Evolutionary conservation across 2,797 vertebrate species (phyloP).

Genomic region (Amniataba percoides): DNA sequence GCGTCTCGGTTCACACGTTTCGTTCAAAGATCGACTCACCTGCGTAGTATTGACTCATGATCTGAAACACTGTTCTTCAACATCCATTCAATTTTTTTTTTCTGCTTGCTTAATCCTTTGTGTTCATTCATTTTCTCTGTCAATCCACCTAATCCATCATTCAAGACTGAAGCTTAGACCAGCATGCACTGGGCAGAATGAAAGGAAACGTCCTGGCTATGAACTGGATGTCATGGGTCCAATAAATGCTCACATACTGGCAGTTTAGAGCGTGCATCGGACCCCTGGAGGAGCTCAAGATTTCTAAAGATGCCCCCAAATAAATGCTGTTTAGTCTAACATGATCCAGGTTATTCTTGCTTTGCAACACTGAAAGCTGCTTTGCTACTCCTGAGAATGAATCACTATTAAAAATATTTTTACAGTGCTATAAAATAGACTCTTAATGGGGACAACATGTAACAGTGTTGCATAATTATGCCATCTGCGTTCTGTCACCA

Average conservation of each 20-base stretch:
- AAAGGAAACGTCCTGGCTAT: not conserved
- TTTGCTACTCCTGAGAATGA: not conserved
- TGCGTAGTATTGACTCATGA: not conserved
- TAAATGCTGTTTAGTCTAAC: not conserved
- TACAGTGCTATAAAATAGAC: not conserved
- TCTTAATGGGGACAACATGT: not conserved
- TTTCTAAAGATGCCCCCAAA: not conserved
- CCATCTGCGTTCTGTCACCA: not conserved
- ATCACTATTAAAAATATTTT: conserved; percentile 5
- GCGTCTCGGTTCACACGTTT: not conserved
- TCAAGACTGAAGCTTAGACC: conserved; percentile 17
- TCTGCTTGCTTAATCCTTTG: conserved; percentile 33
- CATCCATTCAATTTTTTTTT: conserved; percentile 4
- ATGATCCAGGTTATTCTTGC: not conserved
- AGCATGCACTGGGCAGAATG: conserved; percentile 22
- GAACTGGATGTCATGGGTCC: not conserved
- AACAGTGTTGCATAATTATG: not conserved
- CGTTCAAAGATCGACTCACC: conserved; percentile 4
- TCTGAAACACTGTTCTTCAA: not conserved
- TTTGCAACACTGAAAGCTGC: not conserved
- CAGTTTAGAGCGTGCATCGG: not conserved
- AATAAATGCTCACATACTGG: not conserved
- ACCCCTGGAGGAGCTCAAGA: not conserved
- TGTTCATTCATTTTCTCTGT: conserved; percentile 19
- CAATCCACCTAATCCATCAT: conserved; percentile 18